These are phyloP conservation scores for Chymomyza fuscimana DNA, from an alignment of 2,888 invertebrate species.

Conservation along the genomic window DNA sequence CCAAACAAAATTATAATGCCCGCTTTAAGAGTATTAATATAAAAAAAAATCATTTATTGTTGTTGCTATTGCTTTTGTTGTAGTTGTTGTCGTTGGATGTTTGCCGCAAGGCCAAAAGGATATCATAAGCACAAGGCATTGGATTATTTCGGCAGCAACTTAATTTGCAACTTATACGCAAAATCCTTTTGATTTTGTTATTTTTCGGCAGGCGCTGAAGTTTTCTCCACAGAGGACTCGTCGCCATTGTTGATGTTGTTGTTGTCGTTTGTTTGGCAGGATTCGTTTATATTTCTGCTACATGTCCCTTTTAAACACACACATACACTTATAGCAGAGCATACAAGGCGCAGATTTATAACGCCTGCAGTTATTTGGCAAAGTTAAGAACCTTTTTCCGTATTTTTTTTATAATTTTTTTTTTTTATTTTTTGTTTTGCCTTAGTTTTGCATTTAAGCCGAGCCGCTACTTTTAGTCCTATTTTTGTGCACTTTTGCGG, in stretches of 20 bases:
- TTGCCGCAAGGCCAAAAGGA: slow-evolving; percentile 59
- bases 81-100: slow-evolving; percentile 32
- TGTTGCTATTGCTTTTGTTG: slow-evolving; percentile 8
- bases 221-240: not conserved
- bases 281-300: slow-evolving; percentile 17
- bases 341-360: slow-evolving; percentile 49
- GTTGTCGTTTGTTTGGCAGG: slow-evolving; percentile 13
- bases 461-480: not conserved
- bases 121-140: slow-evolving; percentile 52
- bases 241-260: not conserved
- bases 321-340: not conserved
- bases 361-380: slow-evolving; percentile 70
- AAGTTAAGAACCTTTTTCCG: slow-evolving; percentile 61
- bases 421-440: slow-evolving; percentile 28
- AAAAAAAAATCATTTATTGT: slow-evolving; percentile 21
- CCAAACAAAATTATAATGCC: not conserved
- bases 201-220: slow-evolving; percentile 31
- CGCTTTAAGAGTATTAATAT: slow-evolving; percentile 31
- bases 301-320: slow-evolving; percentile 10
- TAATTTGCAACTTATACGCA: slow-evolving; percentile 75
- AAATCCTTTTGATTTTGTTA: slow-evolving; percentile 73
- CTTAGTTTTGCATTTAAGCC: slow-evolving; percentile 26
- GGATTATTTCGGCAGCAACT: slow-evolving; percentile 47
- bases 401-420: slow-evolving; percentile 24
- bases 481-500: not conserved